Base-by-base conservation (phyloP, 2,888 invertebrate genomes). In the Drosophila anomalata region DNA sequence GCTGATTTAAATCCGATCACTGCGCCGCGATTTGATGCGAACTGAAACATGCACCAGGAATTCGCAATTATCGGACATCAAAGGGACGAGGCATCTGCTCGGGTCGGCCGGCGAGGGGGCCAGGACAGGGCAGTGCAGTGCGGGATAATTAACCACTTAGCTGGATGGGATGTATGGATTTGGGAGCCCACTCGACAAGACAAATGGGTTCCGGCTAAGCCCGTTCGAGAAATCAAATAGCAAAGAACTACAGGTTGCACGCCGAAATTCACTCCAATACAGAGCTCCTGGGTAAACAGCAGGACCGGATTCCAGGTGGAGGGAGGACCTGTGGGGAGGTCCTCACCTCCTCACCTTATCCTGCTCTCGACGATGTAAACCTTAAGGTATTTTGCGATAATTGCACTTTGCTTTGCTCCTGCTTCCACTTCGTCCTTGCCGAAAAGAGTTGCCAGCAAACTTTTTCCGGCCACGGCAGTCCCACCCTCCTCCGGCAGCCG, bases 1-100 rank as follows among this genome's bases (percentile, higher is more conserved):
- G 83, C 89, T 90, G 90, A 90, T 90, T 90, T 90, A 90, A 90
- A 90, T 90, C 90, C 90, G 90, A 90, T 90, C 89, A 84, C 81
- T 81, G 85, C 75, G 78, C 87, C 80, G 76, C 82, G 84, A 80
- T 84, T 85, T 88, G 89, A 89, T 89, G 79, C 81, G 73, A 80
- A 81, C 76, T 84, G 86, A 85, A 86, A 90, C 90, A 90, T 89
- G 88, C 87, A 77, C 88, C 84, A 77, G 89, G 88, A 87, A 90
- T 90, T 90, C 85, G 90, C 90, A 90, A 90, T 90, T 90, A 90
- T 90, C 89, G 90, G 88, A 90, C 90, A 80, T 89, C 88, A 90
- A 90, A 89, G 87, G 88, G 56, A 59, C 31, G 29, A 7, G 17
- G 7, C n/a, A 41, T n/a, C 33, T 26, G 7, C 26, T 26, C 26